phyloP scores from a whole-genome alignment of 2,113 vertebrate species.

The Prinia subflava region DNA sequence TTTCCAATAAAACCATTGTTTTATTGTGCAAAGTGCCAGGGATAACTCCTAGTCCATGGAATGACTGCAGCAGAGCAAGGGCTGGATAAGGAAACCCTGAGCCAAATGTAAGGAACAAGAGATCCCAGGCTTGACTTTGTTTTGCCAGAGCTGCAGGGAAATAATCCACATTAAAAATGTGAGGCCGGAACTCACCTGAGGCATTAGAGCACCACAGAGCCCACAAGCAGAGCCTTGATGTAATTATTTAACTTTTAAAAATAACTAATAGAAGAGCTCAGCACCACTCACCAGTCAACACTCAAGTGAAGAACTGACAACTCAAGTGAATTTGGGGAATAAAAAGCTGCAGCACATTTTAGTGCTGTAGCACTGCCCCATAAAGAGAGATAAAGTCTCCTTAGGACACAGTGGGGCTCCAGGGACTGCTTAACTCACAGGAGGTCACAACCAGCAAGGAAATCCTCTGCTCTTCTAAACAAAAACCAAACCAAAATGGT shows the following conservation, averaged over 20 bases:
- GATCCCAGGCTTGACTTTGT: neutral
- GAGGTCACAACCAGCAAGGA: neutral
- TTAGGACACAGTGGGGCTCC: neutral
- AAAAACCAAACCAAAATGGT: neutral
- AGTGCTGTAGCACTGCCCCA: neutral
- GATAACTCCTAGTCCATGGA: neutral
- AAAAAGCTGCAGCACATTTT: neutral
- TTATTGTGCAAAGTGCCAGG: neutral
- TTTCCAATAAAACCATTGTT: too few relatives aligned
- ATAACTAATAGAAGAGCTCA: neutral
- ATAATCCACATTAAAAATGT: neutral
- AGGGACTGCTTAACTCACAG: neutral
- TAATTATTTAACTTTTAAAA: neutral
- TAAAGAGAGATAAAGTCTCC: neutral
- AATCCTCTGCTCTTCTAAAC: neutral
- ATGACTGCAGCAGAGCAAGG: neutral
- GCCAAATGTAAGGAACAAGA: neutral
- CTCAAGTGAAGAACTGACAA: neutral
- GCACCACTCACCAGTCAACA: neutral
- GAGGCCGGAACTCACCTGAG: neutral
- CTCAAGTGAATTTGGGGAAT: neutral
- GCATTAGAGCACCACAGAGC: neutral
- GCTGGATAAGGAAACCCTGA: neutral
- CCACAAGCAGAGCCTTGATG: neutral
- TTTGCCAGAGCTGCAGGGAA: neutral